Evolutionary conservation across 2,888 invertebrate species (phyloP).

Genomic region (Tenthredo scrophulariae): DNA sequence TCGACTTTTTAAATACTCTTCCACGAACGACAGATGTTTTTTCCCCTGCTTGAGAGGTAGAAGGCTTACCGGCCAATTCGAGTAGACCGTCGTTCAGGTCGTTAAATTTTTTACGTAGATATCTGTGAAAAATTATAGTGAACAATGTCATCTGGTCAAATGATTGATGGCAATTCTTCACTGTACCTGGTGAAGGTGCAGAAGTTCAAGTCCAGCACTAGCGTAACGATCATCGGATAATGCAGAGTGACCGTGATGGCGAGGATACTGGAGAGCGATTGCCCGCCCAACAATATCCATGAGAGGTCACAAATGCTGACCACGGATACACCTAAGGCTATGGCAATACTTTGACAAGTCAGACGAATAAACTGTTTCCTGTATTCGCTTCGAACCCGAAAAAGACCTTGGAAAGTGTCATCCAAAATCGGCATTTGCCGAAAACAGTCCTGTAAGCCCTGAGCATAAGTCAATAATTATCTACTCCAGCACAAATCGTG

Average conservation of each 20-base stretch:
- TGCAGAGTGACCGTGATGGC: neutral
- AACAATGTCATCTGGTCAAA: neutral
- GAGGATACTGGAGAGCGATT: neutral
- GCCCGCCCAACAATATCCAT: neutral
- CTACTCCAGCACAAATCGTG: neutral
- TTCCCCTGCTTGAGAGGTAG: neutral
- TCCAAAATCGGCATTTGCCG: neutral
- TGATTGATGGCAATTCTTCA: neutral
- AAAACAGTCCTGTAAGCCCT: neutral
- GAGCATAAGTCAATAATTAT: neutral
- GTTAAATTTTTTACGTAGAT: neutral
- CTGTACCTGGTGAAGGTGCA: neutral
- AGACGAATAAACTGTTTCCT: neutral
- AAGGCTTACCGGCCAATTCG: neutral
- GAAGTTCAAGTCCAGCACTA: conserved; percentile 7
- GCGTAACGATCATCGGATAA: neutral
- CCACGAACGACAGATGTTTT: neutral
- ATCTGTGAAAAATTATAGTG: neutral
- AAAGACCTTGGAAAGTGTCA: neutral
- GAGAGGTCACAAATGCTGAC: neutral
- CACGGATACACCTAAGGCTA: neutral
- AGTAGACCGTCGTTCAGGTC: conserved; percentile 2
- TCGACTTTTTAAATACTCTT: neutral
- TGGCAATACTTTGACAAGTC: neutral
- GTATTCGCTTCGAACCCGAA: neutral